Base-by-base conservation (phyloP, 2,888 invertebrate species). In the Coelopa pilipes region DNA sequence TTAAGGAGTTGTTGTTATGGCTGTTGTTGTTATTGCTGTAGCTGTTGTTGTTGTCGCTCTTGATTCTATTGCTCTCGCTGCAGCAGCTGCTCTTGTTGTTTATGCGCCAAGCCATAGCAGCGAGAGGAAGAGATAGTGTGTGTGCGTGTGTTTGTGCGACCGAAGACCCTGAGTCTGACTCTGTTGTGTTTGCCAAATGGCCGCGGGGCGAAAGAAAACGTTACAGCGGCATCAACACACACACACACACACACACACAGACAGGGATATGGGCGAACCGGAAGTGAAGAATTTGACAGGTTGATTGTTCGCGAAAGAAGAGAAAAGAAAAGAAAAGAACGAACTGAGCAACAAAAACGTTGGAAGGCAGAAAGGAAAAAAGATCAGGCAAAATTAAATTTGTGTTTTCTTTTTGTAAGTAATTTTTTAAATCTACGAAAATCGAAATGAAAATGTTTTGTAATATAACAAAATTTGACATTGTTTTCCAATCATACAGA, bases 171-270 rank as follows among this genome's bases (percentile, higher is more conserved):
- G 34, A 34, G 34, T 4, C 7, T 34, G 34, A 34, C 7, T 34
- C 34, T 34, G 34, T 34, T 34, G 34, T 34, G 47, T 47, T 75
- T 75, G 72, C 70, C 73, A 75, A 76, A 76, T 66, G 49, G 70
- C 76, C 74, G 70, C 75, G 67, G 69, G 73, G 72, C 69, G 55
- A 74, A 75, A 74, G 70, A 76, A 76, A 76, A 74, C 53, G 74
- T 70, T 74, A 67, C 70, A 70, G 60, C 59, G 24, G 60, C 67
- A 49, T 49, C 15, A 60, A 59, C 24, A 13, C 59, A 49, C 60
- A 59, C 59, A 60, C 47, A 60, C 70, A 59, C 59, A 21, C 70
- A 69, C 19, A 17, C 59, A 59, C 49, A 60, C 10, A 24, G 21
- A 15, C 12, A 24, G 11, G 34, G 10, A 53, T 4, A 53, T 13